Percentiles rank a stretch among this genome's conserved stretches.
Evolutionary conservation across 2,888 invertebrate species (phyloP).

Genomic region (Macaria notata): DNA sequence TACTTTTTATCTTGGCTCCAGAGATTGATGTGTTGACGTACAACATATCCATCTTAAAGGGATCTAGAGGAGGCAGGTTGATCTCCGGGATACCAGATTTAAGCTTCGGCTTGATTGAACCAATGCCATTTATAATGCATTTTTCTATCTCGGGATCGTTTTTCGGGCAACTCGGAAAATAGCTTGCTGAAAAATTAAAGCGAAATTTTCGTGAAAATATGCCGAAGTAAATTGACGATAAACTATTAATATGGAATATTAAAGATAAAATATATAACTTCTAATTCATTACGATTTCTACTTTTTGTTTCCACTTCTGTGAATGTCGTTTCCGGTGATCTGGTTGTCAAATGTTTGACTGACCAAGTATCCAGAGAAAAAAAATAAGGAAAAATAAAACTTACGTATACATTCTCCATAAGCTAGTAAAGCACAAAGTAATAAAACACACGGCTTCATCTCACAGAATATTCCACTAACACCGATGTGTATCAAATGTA

Average conservation of each 20-base stretch:
- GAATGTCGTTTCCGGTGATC: too few relatives aligned
- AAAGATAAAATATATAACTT: too few relatives aligned
- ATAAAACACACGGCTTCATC: slow-evolving; percentile 4
- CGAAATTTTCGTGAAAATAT: too few relatives aligned
- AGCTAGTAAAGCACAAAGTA: not conserved
- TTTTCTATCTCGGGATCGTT: slow-evolving; percentile 39
- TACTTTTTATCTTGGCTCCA: not conserved
- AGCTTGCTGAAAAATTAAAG: slow-evolving; percentile 2
- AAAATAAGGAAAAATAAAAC: not conserved
- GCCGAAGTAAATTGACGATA: too few relatives aligned
- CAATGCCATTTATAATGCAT: slow-evolving; percentile 27
- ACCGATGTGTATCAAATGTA: not conserved
- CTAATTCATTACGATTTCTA: too few relatives aligned
- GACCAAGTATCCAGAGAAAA: too few relatives aligned
- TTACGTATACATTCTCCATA: slow-evolving; percentile 2
- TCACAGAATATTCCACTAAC: not conserved
- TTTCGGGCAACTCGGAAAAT: slow-evolving; percentile 37
- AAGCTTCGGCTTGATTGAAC: slow-evolving; percentile 28
- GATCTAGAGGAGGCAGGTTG: slow-evolving; percentile 34
- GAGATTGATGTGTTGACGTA: not conserved
- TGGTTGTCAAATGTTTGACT: too few relatives aligned
- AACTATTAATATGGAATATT: too few relatives aligned
- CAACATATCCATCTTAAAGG: slow-evolving; percentile 1
- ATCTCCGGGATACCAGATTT: slow-evolving; percentile 38
- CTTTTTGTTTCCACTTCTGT: too few relatives aligned